Base-by-base conservation (phyloP, 1,140 invertebrate species). In the Alviniconcha marisindica region DNA sequence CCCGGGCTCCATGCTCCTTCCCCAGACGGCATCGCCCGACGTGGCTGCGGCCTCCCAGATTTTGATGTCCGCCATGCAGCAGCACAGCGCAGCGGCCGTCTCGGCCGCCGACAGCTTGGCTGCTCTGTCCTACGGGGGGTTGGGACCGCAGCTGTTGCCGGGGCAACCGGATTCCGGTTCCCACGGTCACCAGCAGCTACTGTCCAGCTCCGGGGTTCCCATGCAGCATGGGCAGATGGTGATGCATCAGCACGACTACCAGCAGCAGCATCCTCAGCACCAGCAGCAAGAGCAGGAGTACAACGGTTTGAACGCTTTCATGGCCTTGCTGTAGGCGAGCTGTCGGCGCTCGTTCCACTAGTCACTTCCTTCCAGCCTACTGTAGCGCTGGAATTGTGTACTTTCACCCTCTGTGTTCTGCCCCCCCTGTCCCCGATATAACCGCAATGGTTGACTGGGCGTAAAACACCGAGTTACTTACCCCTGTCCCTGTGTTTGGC, bases 271-370 rank as follows among this genome's bases (percentile, higher is more conserved):
- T 24, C 81, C 69, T n/a, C 44, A 77, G 66, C 77, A 83, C 1
- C 83, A 81, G 28, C 85, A 84, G 28, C 77, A 40, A 83, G 66
- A 7, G 38, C 85, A 86, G 51, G 86, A 88, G 42, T 88, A 87
- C 73, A 81, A 85, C 7, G 85, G 85, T 2, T 85, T 89, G 12
- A 82, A 86, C 81, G 85, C 88, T 15, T 88, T 89, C 63, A 89
- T 89, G 87, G 84, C 88, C 69, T 81, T 88, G 31, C 86, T 89
- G 31, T 80, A 36, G 42, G n/a, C n/a, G n/a, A n/a, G n/a, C n/a
- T n/a, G n/a, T n/a, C n/a, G n/a, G n/a, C n/a, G n/a, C n/a, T n/a
- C n/a, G n/a, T n/a, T n/a, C n/a, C n/a, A n/a, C n/a, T n/a, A n/a
- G n/a, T n/a, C n/a, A n/a, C n/a, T n/a, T n/a, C n/a, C n/a, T n/a